Evolutionary conservation across 1,140 invertebrate species (phyloP), one percentile per base, ranked within the genome.

Genomic region (Trichoplusia ni): DNA sequence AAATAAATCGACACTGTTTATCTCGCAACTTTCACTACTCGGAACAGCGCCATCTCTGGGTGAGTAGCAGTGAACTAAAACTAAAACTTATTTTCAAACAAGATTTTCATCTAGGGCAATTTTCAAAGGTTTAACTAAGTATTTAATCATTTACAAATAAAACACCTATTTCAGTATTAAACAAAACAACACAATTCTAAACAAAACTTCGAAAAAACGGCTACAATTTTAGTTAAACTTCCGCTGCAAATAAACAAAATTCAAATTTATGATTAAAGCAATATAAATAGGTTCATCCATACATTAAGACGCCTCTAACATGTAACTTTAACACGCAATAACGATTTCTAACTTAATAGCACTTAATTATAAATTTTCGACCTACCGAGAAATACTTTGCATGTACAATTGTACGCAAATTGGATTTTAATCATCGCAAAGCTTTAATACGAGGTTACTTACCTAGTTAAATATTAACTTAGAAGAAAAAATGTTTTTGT

Each of bases 31-130:
- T n/a, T n/a, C n/a, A n/a, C n/a, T n/a, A n/a, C n/a, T n/a, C n/a
- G n/a, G n/a, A n/a, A 49, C 25, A 49, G 46, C 46, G 46, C 46
- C 46, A 49, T 49, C 46, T 49, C 13, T 49, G 7, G 46, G 23
- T 18, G 46, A 49, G 46, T 49, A 49, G 46, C 46, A 31, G 2
- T 31, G 25, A 31, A 49, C 46, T 49, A 31, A 49, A 31, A 49
- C 7, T 3, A 1, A 1, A 29, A 18, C 5, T 47, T 47, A 2
- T 0, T 2, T 16, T 2, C 2, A 8, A 27, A n/a, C n/a, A n/a
- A n/a, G n/a, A n/a, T n/a, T n/a, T n/a, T n/a, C n/a, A n/a, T n/a
- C n/a, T n/a, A n/a, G n/a, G n/a, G 13, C 14, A 16, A 16, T 16
- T 31, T 33, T 33, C 1, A n/a, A 33, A 8, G 0, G 9, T 18